Conservation (phyloP, 1,140 invertebrate species). For the Coenobita brevimanus region DNA sequence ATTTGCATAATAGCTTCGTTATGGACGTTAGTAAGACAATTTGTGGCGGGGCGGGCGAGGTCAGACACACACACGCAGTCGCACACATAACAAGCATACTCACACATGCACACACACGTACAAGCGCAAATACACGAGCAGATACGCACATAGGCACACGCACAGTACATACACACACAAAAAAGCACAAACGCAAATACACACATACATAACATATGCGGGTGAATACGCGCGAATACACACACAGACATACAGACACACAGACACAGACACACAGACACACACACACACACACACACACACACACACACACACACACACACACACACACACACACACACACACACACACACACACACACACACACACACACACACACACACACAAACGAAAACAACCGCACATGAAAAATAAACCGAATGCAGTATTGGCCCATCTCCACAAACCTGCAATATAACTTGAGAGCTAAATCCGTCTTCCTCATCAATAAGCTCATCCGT, state of each 20-base stretch:
- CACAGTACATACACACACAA: neutral
- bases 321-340: no score
- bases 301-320: no score
- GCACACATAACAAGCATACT: constrained; percentile 9
- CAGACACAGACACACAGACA: no score
- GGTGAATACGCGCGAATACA: neutral
- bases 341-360: no score
- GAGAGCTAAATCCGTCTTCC: no score
- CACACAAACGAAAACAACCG: no score
- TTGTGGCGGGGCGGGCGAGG: neutral
- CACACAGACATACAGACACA: neutral
- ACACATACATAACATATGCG: neutral
- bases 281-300: no score
- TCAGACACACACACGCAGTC: neutral
- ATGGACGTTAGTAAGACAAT: neutral
- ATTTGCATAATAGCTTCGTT: neutral
- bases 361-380: no score
- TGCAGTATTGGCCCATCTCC: no score
- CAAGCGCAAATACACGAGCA: constrained; percentile 14
- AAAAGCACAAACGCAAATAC: neutral
- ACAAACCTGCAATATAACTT: no score
- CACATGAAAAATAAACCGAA: no score
- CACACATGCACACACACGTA: constrained; percentile 20
- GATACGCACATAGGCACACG: constrained; percentile 22
- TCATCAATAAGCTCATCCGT: no score